phyloP scores from a whole-genome alignment of 2,113 vertebrate genomes.

The Leucoraja erinaceus region DNA sequence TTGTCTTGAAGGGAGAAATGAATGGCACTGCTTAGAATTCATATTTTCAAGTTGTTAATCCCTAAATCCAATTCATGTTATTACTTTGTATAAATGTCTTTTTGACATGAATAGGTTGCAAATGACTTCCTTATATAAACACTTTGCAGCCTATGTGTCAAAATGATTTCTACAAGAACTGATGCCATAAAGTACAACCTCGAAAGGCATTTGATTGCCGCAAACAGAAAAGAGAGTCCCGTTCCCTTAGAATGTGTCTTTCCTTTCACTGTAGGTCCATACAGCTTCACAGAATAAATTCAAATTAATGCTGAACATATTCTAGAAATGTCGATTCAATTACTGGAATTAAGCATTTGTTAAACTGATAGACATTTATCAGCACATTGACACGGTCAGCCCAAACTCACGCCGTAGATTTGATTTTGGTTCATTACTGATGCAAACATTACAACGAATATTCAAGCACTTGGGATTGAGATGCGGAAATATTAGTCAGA shows the following conservation, averaged over 20 bases:
- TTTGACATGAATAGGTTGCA: constrained; percentile 21
- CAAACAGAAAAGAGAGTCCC: not conserved
- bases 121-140: constrained; percentile 28
- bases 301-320: not conserved
- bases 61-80: constrained; percentile 33
- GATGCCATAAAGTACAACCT: not conserved
- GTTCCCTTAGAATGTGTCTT: not conserved
- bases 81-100: constrained; percentile 30
- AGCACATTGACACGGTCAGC: too few relatives aligned
- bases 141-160: not conserved
- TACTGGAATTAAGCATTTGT: not conserved
- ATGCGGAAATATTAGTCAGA: not conserved
- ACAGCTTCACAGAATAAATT: not conserved
- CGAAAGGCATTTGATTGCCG: constrained; percentile 20
- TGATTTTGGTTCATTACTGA: not conserved
- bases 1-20: constrained; percentile 6
- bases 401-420: not conserved
- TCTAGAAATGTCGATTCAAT: not conserved
- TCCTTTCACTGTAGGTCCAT: not conserved
- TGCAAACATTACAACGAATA: not conserved
- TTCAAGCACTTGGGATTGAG: not conserved
- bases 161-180: constrained; percentile 22
- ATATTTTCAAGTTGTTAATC: constrained; percentile 24
- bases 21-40: constrained; percentile 21
- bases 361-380: not conserved